Conservation (phyloP, 2,888 invertebrate genomes). For the Aleiodes leptofemur region DNA sequence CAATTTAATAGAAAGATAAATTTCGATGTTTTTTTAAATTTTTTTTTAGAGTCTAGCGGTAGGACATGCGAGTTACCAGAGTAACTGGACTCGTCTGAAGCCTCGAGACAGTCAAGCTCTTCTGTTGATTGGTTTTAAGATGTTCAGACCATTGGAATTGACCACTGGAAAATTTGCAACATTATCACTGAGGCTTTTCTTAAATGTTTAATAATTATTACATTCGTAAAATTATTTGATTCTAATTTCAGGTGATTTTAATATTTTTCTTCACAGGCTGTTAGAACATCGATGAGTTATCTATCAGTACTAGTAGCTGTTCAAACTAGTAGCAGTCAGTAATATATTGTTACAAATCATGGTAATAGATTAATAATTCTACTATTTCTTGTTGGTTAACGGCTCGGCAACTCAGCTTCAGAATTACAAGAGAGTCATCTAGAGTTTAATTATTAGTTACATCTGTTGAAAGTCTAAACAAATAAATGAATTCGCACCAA, state of each 20-base stretch:
- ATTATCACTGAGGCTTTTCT: conserved; percentile 47
- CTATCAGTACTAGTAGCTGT: conserved; percentile 46
- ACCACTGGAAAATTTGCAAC: conserved; percentile 52
- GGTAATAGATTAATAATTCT: too few relatives aligned
- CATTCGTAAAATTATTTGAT: not conserved
- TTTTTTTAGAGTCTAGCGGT: conserved; percentile 27
- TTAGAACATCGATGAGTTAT: conserved; percentile 48
- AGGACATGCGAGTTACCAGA: conserved; percentile 45
- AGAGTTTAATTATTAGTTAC: too few relatives aligned
- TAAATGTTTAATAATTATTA: conserved; percentile 28
- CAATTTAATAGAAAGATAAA: not conserved
- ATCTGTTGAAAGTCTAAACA: too few relatives aligned
- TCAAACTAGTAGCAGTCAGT: conserved; percentile 17
- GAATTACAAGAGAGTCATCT: too few relatives aligned
- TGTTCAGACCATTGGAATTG: conserved; percentile 47
- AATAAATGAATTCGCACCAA: too few relatives aligned
- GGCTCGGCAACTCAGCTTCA: too few relatives aligned
- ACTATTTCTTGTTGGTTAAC: too few relatives aligned
- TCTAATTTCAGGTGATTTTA: not conserved
- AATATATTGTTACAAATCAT: not conserved
- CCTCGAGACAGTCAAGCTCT: conserved; percentile 45
- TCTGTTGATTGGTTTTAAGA: conserved; percentile 45
- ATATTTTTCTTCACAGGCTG: conserved; percentile 24
- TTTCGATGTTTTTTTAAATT: not conserved
- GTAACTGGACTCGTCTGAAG: conserved; percentile 50